phyloP scores from a whole-genome alignment of 2,888 invertebrate species.

The Aleiodes leptofemur region DNA sequence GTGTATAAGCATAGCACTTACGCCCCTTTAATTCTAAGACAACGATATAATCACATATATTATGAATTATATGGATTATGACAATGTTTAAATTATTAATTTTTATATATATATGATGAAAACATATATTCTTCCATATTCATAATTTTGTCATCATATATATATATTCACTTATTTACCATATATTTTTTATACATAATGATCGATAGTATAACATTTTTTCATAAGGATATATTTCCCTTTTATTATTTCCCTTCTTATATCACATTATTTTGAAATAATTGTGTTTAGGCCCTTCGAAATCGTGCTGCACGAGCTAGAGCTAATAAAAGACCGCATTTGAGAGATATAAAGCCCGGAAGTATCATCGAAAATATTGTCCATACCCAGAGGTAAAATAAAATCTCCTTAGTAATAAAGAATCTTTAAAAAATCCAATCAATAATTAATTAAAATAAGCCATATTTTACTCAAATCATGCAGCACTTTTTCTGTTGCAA shows the following conservation, averaged over 20 bases:
- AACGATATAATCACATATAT: no score
- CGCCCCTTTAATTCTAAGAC: no score
- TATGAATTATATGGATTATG: no score
- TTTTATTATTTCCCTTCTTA: background rate
- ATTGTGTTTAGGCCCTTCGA: constrained; percentile 84
- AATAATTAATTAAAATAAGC: background rate
- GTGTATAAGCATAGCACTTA: no score
- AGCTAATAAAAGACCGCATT: constrained; percentile 87
- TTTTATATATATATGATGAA: no score
- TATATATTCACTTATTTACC: no score
- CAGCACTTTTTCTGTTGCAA: constrained; percentile 76
- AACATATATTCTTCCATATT: no score
- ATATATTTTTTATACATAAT: no score
- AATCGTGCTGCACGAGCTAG: constrained; percentile 89
- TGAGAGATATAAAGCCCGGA: constrained; percentile 84
- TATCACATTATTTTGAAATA: background rate
- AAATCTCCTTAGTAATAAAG: constrained; percentile 21
- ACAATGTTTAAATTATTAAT: no score
- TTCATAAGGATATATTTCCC: no score
- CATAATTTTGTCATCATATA: no score
- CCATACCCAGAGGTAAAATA: constrained; percentile 80
- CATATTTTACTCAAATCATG: constrained; percentile 73
- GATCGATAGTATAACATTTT: no score
- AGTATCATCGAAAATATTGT: constrained; percentile 94
- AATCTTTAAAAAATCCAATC: background rate